Evolutionary conservation across 1,140 invertebrate genomes (phyloP).

Genomic region (Camponotus pennsylvanicus): DNA sequence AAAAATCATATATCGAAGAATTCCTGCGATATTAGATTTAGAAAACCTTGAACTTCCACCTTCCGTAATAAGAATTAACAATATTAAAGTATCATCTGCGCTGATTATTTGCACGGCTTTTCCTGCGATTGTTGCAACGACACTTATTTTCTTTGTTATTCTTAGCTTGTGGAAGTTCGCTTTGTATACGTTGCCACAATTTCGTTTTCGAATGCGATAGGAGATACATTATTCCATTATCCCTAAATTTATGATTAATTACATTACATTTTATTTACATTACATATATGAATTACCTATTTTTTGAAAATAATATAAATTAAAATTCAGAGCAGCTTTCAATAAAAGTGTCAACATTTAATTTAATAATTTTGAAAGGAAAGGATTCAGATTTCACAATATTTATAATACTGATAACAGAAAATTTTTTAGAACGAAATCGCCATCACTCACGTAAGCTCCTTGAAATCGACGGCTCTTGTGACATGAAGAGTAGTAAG

Average conservation of each 20-base stretch:
- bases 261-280: not conserved
- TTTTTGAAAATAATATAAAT: not conserved
- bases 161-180: conserved; percentile 62
- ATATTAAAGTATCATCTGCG: not conserved
- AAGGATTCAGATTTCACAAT: not conserved
- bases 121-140: conserved; percentile 59
- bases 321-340: not conserved
- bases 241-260: conserved; percentile 60
- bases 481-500: conserved; percentile 72
- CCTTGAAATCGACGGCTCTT: conserved; percentile 70
- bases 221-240: conserved; percentile 66
- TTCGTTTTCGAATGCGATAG: conserved; percentile 49
- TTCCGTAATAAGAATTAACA: not conserved
- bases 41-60: not conserved
- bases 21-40: not conserved
- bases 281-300: not conserved
- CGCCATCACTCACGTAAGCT: conserved; percentile 60
- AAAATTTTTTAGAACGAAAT: not conserved
- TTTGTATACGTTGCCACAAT: conserved; percentile 60
- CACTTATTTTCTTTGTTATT: conserved; percentile 12
- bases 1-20: not conserved
- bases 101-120: conserved; percentile 9
- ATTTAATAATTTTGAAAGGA: not conserved
- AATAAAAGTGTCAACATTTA: not conserved
- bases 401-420: not conserved